Conservation (phyloP, 37 sponge, comb jelly and placozoan species). For the Bolinopsis microptera region DNA sequence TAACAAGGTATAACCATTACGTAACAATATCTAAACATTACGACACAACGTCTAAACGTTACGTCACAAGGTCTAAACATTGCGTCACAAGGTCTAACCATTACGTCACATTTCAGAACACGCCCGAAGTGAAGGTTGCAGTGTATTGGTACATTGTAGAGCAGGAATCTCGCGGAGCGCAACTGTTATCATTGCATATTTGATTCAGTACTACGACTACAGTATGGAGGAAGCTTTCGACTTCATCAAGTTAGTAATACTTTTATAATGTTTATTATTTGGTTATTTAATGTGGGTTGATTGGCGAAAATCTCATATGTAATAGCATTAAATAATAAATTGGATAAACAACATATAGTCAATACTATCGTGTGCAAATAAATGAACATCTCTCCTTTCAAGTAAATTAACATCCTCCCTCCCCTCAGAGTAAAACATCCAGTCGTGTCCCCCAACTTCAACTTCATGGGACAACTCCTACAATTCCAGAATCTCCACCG, state of each 20-base stretch:
- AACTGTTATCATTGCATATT: slow-evolving; percentile 83
- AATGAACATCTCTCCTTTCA: not conserved
- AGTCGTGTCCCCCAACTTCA: slow-evolving; percentile 84
- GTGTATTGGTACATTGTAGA: slow-evolving; percentile 84
- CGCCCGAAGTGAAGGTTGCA: slow-evolving; percentile 75
- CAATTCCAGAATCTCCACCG: slow-evolving; percentile 71
- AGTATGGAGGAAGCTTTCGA: slow-evolving; percentile 75
- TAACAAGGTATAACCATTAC: no score
- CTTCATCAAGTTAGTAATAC: slow-evolving; percentile 71
- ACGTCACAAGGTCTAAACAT: not conserved
- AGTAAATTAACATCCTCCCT: not conserved
- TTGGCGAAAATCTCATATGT: no score
- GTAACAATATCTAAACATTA: no score
- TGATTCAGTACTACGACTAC: slow-evolving; percentile 70
- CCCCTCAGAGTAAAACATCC: slow-evolving; percentile 68
- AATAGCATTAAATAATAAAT: not conserved
- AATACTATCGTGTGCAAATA: not conserved
- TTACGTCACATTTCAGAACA: slow-evolving; percentile 68
- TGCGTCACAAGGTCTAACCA: slow-evolving; percentile 1
- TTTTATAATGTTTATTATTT: no score
- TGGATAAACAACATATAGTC: not conserved
- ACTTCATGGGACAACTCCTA: slow-evolving; percentile 91
- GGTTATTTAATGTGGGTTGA: no score
- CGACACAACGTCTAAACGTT: not conserved
- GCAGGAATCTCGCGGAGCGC: slow-evolving; percentile 90